phyloP scores from a whole-genome alignment of 2,113 vertebrate genomes.

The Silurus meridionalis region DNA sequence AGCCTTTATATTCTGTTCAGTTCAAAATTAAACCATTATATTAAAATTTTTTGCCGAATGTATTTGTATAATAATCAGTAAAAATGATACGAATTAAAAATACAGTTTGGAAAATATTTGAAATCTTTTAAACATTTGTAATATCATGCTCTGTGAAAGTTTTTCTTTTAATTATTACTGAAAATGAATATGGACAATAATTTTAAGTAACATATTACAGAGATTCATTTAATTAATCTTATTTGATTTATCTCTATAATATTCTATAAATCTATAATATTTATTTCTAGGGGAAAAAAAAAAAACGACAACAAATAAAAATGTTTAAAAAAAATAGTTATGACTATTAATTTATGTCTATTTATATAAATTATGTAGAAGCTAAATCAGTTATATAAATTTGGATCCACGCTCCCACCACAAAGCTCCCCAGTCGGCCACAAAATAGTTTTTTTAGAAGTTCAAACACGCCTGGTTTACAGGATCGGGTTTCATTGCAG shows the following conservation, averaged over 20 bases:
- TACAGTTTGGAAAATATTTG: background rate
- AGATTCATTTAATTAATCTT: background rate
- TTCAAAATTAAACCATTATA: background rate
- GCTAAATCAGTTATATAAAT: background rate
- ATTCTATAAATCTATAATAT: no score
- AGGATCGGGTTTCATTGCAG: constrained; percentile 11
- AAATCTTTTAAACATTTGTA: no score
- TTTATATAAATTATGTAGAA: no score
- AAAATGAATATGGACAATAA: background rate
- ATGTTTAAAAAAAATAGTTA: no score
- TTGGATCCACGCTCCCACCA: background rate
- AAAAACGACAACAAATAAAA: no score
- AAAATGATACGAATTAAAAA: background rate
- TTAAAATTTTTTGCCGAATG: no score
- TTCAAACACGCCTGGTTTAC: constrained; percentile 10
- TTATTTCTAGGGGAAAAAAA: no score
- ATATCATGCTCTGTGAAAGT: background rate
- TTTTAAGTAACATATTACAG: background rate
- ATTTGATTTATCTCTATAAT: no score
- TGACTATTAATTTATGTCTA: no score
- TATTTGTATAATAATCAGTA: background rate
- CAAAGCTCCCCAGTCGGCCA: background rate
- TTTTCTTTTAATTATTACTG: no score
- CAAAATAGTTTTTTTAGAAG: background rate
- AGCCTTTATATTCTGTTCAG: background rate